A percentile compares a stretch with the other conserved stretches of the same genome.
These are phyloP conservation scores for Petrosia ficiformis DNA, from an alignment of 37 sponge, comb jelly and placozoan genomes.

Conservation along the genomic window DNA sequence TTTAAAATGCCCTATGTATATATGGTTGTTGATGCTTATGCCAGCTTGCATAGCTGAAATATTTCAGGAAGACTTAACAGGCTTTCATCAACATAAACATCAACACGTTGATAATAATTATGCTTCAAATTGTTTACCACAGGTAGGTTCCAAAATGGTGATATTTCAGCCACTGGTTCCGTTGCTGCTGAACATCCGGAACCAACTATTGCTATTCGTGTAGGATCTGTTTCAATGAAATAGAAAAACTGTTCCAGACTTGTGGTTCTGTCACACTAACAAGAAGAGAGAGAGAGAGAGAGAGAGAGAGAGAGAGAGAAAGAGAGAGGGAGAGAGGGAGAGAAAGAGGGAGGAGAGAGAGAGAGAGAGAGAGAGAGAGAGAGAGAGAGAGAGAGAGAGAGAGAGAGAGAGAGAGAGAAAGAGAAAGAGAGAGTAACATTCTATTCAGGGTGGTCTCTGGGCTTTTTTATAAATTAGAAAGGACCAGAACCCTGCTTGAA, in stretches of 20 bases:
- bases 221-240: background rate
- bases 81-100: too few species aligned
- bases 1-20: too few species aligned
- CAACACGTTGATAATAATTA: too few species aligned
- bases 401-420: constrained; percentile 2
- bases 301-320: constrained; percentile 2
- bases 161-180: constrained; percentile 24
- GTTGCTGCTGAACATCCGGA: constrained; percentile 27
- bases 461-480: too few species aligned
- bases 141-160: constrained; percentile 12
- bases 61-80: too few species aligned
- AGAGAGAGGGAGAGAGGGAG: constrained; percentile 1
- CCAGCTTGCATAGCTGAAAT: too few species aligned
- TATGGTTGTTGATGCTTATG: too few species aligned
- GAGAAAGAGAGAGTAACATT: constrained; percentile 4
- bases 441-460: too few species aligned
- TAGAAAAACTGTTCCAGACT: background rate
- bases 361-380: constrained; percentile 4
- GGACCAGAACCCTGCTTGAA: too few species aligned
- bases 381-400: constrained; percentile 4
- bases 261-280: background rate
- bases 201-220: constrained; percentile 6
- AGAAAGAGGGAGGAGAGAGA: background rate
- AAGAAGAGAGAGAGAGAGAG: background rate
- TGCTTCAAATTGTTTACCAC: background rate